Percentiles rank a stretch among this genome's conserved stretches.
Evolutionary conservation across 2,113 vertebrate genomes (phyloP).

Genomic region (Leiothrix lutea): DNA sequence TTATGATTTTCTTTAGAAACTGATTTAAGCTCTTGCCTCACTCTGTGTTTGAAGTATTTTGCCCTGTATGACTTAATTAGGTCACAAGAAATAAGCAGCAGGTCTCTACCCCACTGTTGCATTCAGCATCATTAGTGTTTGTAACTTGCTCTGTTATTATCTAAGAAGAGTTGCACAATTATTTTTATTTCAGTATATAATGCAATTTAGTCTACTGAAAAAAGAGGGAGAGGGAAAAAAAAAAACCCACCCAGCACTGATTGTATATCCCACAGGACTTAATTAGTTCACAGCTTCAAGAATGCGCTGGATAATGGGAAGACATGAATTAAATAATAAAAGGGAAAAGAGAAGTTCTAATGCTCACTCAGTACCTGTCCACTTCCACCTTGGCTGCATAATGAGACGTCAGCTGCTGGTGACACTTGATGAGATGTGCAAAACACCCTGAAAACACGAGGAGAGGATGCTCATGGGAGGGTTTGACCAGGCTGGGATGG

Average conservation of each 20-base stretch:
- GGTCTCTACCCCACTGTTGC: conserved; percentile 23
- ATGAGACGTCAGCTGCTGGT: conserved; percentile 69
- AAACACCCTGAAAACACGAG: conserved; percentile 17
- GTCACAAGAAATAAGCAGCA: conserved; percentile 13
- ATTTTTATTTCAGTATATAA: conserved; percentile 49
- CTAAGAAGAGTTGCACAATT: conserved; percentile 42
- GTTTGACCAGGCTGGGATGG: conserved; percentile 12
- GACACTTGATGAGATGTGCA: conserved; percentile 68
- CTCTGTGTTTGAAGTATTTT: background rate
- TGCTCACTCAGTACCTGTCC: conserved; percentile 73
- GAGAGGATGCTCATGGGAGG: conserved; percentile 34
- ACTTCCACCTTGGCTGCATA: conserved; percentile 69
- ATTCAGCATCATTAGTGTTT: conserved; percentile 61
- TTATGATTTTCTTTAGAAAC: background rate
- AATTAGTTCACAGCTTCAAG: conserved; percentile 75
- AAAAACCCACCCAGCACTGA: conserved; percentile 23
- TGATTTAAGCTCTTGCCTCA: background rate
- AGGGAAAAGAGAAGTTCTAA: conserved; percentile 49
- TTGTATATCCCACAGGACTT: conserved; percentile 80
- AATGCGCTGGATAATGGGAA: conserved; percentile 44
- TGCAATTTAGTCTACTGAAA: conserved; percentile 66
- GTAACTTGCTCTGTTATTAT: conserved; percentile 51
- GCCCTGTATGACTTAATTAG: conserved; percentile 54
- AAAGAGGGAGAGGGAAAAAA: background rate
- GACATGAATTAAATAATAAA: conserved; percentile 65